A percentile compares a stretch with the other conserved stretches of the same genome.
phyloP scores from a whole-genome alignment of 2,888 invertebrate species.

The Lithophane semibrunnea region DNA sequence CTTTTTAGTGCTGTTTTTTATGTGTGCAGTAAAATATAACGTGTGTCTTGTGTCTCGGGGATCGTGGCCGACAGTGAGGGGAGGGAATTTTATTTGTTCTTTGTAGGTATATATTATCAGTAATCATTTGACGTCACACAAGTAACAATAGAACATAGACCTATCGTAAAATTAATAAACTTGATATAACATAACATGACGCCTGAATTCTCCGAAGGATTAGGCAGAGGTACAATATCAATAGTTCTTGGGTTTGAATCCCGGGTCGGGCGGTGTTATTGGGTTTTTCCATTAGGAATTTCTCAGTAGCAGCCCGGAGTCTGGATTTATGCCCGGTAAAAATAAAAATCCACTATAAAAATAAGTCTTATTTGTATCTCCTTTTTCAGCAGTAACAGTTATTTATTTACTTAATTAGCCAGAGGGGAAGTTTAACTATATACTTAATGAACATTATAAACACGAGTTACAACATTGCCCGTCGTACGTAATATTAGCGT shows the following conservation, averaged over 20 bases:
- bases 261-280: no score
- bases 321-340: no score
- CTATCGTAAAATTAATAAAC: no score
- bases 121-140: constrained; percentile 12
- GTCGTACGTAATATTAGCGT: constrained; percentile 15
- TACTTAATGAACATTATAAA: constrained; percentile 38
- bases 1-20: constrained; percentile 57
- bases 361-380: background rate
- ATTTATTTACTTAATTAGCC: constrained; percentile 39
- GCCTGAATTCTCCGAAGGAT: no score
- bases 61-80: background rate
- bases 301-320: no score
- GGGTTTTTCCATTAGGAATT: no score
- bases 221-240: no score
- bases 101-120: constrained; percentile 2
- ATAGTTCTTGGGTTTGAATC: no score
- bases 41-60: constrained; percentile 36
- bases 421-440: constrained; percentile 23
- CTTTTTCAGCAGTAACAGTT: constrained; percentile 5
- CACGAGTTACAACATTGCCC: constrained; percentile 20
- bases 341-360: background rate
- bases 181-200: no score
- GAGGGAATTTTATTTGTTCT: constrained; percentile 27
- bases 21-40: constrained; percentile 54
- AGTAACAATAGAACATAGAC: background rate